Percentiles rank a stretch among this genome's conserved stretches.
Evolutionary conservation across 2,888 invertebrate species (phyloP).

Genomic region (Muschampia plurimacula): DNA sequence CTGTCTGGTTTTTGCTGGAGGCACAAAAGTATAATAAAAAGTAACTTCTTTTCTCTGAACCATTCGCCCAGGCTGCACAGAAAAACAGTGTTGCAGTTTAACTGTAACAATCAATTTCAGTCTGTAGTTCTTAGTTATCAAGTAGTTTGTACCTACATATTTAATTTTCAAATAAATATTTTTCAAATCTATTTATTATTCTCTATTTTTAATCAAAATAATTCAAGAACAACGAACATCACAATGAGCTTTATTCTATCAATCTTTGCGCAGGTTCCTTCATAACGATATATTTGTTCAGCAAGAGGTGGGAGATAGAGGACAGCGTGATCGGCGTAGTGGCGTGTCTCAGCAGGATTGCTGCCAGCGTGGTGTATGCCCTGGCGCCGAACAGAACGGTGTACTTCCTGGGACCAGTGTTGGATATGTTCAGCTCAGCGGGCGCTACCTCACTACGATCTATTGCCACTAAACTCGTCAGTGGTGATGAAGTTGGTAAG

Average conservation of each 20-base stretch:
- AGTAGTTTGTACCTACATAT: too few species aligned
- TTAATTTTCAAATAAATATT: too few species aligned
- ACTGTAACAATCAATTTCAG: too few species aligned
- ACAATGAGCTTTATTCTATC: background rate
- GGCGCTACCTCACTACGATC: constrained; percentile 85
- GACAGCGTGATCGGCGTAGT: constrained; percentile 81
- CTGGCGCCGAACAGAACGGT: constrained; percentile 74
- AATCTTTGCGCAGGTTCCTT: constrained; percentile 72
- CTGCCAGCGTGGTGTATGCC: constrained; percentile 80
- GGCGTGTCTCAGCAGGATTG: constrained; percentile 82
- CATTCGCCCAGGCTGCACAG: too few species aligned
- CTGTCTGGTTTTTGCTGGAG: too few species aligned
- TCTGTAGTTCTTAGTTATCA: too few species aligned
- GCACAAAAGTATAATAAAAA: too few species aligned
- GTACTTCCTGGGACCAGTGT: constrained; percentile 82
- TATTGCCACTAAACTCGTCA: constrained; percentile 84
- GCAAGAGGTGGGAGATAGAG: constrained; percentile 78
- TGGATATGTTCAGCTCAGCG: constrained; percentile 85
- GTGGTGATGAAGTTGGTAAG: constrained; percentile 84
- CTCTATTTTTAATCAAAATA: background rate
- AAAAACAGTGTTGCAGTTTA: too few species aligned
- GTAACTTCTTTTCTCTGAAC: too few species aligned
- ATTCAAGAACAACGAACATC: background rate
- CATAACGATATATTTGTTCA: constrained; percentile 82
- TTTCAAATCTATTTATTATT: too few species aligned